Conservation (phyloP, 2,797 vertebrate species). For the Huso huso region DNA sequence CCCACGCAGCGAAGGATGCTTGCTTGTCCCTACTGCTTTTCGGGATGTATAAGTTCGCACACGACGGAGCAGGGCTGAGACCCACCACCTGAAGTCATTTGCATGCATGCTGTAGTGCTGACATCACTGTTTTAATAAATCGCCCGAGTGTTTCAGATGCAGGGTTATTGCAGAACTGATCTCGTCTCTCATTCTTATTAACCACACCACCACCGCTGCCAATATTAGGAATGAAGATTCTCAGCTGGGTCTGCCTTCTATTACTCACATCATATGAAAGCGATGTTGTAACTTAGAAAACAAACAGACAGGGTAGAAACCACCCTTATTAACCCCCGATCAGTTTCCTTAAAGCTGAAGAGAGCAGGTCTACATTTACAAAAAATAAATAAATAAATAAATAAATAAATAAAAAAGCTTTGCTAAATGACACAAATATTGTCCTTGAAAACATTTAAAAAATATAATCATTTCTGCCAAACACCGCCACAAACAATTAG, state of each 20-base stretch:
- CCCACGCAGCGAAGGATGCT: slow-evolving; percentile 1
- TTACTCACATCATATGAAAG: no score
- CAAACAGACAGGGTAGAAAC: no score
- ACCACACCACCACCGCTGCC: no score
- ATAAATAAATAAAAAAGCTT: not conserved
- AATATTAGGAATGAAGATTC: no score
- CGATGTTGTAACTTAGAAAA: no score
- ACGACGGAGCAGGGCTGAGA: slow-evolving; percentile 29
- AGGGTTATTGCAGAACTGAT: not conserved
- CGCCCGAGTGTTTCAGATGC: not conserved
- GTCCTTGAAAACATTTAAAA: slow-evolving; percentile 1
- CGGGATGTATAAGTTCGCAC: slow-evolving; percentile 18
- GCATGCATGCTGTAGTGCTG: slow-evolving; percentile 19
- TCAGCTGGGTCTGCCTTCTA: no score
- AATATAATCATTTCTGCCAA: slow-evolving; percentile 13
- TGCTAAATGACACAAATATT: not conserved
- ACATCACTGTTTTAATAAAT: slow-evolving; percentile 16
- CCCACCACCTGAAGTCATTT: slow-evolving; percentile 39
- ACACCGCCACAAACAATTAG: slow-evolving; percentile 3
- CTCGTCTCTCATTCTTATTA: not conserved
- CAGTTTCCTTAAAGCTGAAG: no score
- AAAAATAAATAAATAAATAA: not conserved
- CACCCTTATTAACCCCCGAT: no score
- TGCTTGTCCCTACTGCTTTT: not conserved
- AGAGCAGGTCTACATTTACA: no score